Conservation (phyloP, 1,140 invertebrate species). For the Drosophila subpulchrella region DNA sequence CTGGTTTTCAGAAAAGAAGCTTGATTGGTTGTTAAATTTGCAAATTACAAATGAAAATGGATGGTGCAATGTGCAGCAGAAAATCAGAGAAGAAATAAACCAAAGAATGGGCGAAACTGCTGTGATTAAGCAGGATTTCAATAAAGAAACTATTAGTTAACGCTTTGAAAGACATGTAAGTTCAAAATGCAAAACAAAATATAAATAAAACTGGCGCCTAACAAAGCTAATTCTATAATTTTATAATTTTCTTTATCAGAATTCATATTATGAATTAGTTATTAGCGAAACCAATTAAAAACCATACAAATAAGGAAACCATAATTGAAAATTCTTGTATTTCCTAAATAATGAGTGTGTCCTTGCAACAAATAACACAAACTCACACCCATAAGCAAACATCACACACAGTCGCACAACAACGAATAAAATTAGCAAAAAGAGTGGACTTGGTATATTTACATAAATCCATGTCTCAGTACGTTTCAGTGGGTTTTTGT, state of each 20-base stretch:
- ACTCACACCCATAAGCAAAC: neutral
- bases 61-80: slow-evolving; percentile 23
- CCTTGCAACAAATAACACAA: neutral
- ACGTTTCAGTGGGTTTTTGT: neutral
- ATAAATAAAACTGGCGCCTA: neutral
- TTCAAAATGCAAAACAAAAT: too few species aligned
- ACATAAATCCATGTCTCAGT: slow-evolving; percentile 18
- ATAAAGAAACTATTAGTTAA: neutral
- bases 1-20: neutral
- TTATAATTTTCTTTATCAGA: neutral
- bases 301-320: neutral
- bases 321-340: neutral
- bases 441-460: slow-evolving; percentile 10
- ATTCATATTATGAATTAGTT: too few species aligned
- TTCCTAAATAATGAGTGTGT: neutral
- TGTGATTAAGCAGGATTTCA: neutral
- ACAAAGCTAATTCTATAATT: neutral
- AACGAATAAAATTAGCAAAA: slow-evolving; percentile 9
- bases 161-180: too few species aligned
- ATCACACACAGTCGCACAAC: too few species aligned
- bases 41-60: slow-evolving; percentile 6
- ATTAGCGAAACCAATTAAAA: slow-evolving; percentile 12
- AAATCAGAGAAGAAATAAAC: neutral
- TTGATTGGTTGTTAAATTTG: neutral
- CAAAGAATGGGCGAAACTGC: neutral